These are phyloP conservation scores for Lypha dubia DNA, from an alignment of 2,888 invertebrate genomes.

Conservation along the genomic window DNA sequence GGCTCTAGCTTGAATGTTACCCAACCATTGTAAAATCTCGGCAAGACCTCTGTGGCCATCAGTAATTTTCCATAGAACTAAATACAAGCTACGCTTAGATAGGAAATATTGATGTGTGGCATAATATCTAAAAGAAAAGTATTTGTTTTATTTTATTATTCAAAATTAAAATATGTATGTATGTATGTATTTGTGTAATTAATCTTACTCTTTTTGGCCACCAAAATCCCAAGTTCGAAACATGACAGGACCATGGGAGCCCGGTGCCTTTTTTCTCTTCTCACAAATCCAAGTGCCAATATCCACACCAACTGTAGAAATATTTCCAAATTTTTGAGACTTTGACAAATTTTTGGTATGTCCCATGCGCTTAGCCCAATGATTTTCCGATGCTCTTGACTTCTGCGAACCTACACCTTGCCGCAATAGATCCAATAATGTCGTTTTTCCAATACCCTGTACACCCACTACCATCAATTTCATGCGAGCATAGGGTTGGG, in stretches of 20 bases:
- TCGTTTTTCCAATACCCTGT: conserved; percentile 94
- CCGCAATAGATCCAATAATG: conserved; percentile 92
- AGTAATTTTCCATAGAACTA: conserved; percentile 97
- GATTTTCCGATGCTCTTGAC: conserved; percentile 86
- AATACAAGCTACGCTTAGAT: conserved; percentile 95
- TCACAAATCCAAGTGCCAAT: conserved; percentile 98
- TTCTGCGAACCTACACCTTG: conserved; percentile 93
- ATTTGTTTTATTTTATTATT: conserved; percentile 39
- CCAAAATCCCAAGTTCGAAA: conserved; percentile 99
- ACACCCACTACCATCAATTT: conserved; percentile 98
- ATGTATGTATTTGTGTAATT: not conserved
- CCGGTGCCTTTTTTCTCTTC: conserved; percentile 90
- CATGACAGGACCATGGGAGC: conserved; percentile 91
- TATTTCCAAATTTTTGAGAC: conserved; percentile 90
- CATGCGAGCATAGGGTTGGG: conserved; percentile 96
- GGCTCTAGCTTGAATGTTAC: conserved; percentile 96
- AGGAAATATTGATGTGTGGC: conserved; percentile 99
- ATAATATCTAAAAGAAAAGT: conserved; percentile 88
- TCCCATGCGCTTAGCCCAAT: conserved; percentile 98
- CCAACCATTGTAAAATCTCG: conserved; percentile 96
- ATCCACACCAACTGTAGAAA: conserved; percentile 99
- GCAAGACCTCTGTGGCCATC: conserved; percentile 96
- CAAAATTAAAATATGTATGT: conserved; percentile 22
- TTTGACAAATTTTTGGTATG: conserved; percentile 92
- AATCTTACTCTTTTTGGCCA: conserved; percentile 93